Evolutionary conservation across 1,140 invertebrate genomes (phyloP).

Genomic region (Lucilia sericata): DNA sequence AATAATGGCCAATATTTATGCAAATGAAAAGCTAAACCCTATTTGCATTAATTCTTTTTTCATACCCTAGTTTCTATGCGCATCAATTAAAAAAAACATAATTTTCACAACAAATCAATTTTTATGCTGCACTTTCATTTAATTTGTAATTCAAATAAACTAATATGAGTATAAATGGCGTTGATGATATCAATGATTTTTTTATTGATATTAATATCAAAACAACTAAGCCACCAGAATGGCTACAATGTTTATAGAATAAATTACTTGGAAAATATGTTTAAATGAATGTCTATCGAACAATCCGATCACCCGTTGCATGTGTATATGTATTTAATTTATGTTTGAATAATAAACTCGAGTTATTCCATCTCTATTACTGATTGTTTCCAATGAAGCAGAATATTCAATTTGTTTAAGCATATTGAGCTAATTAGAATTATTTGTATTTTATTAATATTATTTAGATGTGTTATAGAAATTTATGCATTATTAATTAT

Average conservation of each 20-base stretch:
- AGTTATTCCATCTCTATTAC: neutral
- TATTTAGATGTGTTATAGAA: no score
- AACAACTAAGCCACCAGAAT: neutral
- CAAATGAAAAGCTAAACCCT: neutral
- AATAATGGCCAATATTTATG: neutral
- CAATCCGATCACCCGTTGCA: no score
- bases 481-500: neutral
- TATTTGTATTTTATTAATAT: neutral
- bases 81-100: neutral
- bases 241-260: slow-evolving; percentile 18
- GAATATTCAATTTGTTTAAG: neutral
- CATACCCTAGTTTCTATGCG: neutral
- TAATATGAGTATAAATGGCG: neutral
- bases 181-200: slow-evolving; percentile 15
- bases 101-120: neutral
- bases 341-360: neutral
- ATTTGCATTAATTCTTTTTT: neutral
- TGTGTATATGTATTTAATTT: neutral
- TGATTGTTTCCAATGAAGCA: no score
- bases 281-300: neutral
- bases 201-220: neutral
- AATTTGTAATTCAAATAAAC: slow-evolving; percentile 42
- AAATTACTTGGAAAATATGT: slow-evolving; percentile 32
- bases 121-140: slow-evolving; percentile 4
- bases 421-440: neutral